Conservation (phyloP, 2,113 vertebrate genomes). For the Corydoras sp. region DNA sequence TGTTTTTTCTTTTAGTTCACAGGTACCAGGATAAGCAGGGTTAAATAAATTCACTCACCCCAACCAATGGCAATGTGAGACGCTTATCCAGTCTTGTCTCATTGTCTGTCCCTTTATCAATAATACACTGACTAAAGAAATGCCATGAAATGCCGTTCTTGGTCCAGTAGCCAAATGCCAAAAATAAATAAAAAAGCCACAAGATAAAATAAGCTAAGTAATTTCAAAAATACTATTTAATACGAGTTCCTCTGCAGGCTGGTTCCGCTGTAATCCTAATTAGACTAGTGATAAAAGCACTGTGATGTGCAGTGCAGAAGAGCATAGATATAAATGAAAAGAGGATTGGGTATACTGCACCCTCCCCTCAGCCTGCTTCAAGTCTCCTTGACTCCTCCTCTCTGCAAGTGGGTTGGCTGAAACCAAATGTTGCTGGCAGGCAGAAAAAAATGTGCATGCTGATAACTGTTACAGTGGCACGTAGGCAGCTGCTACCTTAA, state of each 20-base stretch:
- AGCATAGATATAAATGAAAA: constrained; percentile 39
- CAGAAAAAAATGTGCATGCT: constrained; percentile 70
- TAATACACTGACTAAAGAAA: constrained; percentile 71
- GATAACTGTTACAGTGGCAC: constrained; percentile 76
- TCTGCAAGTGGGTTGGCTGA: constrained; percentile 60
- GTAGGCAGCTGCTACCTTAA: constrained; percentile 64
- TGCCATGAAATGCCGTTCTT: constrained; percentile 53
- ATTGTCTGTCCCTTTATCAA: constrained; percentile 53
- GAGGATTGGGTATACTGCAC: constrained; percentile 44
- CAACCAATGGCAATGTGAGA: constrained; percentile 88
- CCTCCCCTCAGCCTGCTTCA: constrained; percentile 41
- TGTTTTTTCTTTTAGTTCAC: background rate
- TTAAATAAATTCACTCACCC: constrained; percentile 83
- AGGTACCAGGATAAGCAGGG: constrained; percentile 54
- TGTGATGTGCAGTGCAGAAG: constrained; percentile 27
- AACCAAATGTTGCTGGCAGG: constrained; percentile 75
- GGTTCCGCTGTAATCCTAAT: background rate
- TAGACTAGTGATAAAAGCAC: no score
- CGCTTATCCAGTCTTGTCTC: constrained; percentile 83
- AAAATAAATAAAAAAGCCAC: background rate
- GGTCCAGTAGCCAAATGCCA: background rate
- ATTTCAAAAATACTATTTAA: constrained; percentile 4
- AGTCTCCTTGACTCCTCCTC: constrained; percentile 36
- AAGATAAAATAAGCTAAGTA: constrained; percentile 4
- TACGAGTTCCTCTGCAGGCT: background rate